Base-by-base conservation (phyloP, 1,140 invertebrate genomes). In the Diuraphis noxia region DNA sequence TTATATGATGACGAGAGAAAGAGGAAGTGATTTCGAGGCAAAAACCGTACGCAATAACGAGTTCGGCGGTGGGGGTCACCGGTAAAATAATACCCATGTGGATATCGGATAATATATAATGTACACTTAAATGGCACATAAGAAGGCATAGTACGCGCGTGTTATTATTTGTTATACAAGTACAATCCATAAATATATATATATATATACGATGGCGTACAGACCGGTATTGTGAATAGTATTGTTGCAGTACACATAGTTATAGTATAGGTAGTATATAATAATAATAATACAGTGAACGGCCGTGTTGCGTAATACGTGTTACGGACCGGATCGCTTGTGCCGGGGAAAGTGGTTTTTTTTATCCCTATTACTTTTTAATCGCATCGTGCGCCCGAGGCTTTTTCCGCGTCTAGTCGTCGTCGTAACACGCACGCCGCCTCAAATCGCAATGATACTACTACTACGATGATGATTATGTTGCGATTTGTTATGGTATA, bases 301-400 rank as follows among this genome's bases (percentile, higher is more conserved):
- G 56, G 38, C 23, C 23, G 88, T n/a, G 43, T 91, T 91, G 38
- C 77, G 89, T 40, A 91, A 91, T 72, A 72, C 89, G 43, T 49
- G 89, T 91, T 82, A 91, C 38, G 89, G 41, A 90, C 56, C 56
- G 49, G 41, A 77, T 72, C 49, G 63, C 17, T 52, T 34, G 34
- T 6, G 34, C 34, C 43, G 77, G 89, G 89, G 89, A 91, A 91
- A 91, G 89, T 91, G 77, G 89, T 82, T 91, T 90, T 88, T 88
- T 40, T 79, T 89, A 38, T 89, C 88, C 63, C 52, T 89, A 77
- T 89, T 77, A 72, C 88, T 89, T 89, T 72, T 89, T 34, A 89
- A 89, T 89, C 63, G 88, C 56, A 43, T 72, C 87, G 87, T 38
- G 56, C 30, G 82, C 82, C 40, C 82, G 82, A 84, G 82, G 82